These are phyloP conservation scores for Sparidentex hasta DNA, from an alignment of 2,797 vertebrate species.

Conservation along the genomic window DNA sequence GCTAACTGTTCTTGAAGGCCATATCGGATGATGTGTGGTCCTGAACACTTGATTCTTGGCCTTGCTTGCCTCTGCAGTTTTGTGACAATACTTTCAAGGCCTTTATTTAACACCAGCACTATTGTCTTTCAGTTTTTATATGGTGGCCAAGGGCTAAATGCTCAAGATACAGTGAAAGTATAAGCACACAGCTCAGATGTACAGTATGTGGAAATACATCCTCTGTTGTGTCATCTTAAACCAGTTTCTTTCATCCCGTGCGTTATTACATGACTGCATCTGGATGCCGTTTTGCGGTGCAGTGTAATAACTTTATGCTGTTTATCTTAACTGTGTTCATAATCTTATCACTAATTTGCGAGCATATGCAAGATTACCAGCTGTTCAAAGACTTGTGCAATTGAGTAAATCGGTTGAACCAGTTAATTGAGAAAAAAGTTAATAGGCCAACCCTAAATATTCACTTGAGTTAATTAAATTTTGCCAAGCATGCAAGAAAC, in stretches of 20 bases:
- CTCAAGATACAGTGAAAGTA: slow-evolving; percentile 17
- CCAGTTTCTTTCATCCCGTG: neutral
- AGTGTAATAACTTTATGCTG: slow-evolving; percentile 8
- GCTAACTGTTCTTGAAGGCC: slow-evolving; percentile 63
- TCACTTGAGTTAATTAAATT: slow-evolving; percentile 61
- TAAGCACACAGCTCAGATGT: neutral
- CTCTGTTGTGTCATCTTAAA: neutral
- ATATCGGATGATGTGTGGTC: slow-evolving; percentile 74
- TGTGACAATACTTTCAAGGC: slow-evolving; percentile 82
- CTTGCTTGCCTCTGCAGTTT: slow-evolving; percentile 86
- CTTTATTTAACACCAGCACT: slow-evolving; percentile 77
- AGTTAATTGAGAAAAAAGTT: slow-evolving; percentile 66
- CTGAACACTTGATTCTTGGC: slow-evolving; percentile 70
- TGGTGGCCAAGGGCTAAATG: slow-evolving; percentile 41
- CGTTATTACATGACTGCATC: neutral
- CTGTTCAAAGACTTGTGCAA: slow-evolving; percentile 46
- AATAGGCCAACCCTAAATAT: slow-evolving; percentile 70
- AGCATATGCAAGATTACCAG: slow-evolving; percentile 55
- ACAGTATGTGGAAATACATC: slow-evolving; percentile 15
- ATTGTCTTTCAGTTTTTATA: slow-evolving; percentile 63
- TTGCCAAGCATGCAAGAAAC: slow-evolving; percentile 36
- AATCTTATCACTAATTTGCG: slow-evolving; percentile 49
- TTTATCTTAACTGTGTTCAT: slow-evolving; percentile 38
- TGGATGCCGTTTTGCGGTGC: neutral
- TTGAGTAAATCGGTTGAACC: slow-evolving; percentile 55